Base-by-base conservation (phyloP, 2,113 vertebrate genomes). In the Macaca nemestrina region DNA sequence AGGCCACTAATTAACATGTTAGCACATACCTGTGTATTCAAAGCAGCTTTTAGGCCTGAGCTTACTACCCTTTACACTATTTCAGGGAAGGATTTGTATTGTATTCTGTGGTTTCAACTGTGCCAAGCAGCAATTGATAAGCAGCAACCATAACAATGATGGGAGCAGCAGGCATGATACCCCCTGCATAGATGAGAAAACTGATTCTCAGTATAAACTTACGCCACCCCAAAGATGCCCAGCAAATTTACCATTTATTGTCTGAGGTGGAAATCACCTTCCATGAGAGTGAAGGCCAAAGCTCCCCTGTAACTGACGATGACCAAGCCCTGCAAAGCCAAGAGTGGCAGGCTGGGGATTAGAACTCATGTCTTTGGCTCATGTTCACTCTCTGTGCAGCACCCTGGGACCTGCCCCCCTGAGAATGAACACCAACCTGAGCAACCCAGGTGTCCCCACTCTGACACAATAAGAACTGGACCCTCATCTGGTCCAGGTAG, bases 341-440 rank as follows among this genome's bases (percentile, higher is more conserved):
- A 70, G 40, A 70, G 16, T 0, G 48, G 32, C 43, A n/a, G 16
- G 20, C 0, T 30, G 40, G 10, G 32, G 48, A 73, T 72, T 32
- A 72, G 48, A 59, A 45, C 59, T 72, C 32, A 48, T 8, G 38
- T 14, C 52, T 79, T n/a, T 8, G 18, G 61, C 12, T 88, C 82
- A 6, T 1, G 7, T 18, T 14, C 6, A 0, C 14, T 40, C 22
- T 45, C 23, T n/a, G 45, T 30, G 17, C 7, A 76, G 40, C 40
- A 67, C 18, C 5, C 76, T 25, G 45, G 48, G 32, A 18, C 52
- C 52, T 6, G 18, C 18, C 3, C 25, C 4, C 30, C 3, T 30
- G 27, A 76, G 35, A 27, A 25, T 23, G 68, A 72, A 45, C 75
- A 12, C 11, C 52, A 11, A n/a, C 35, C 4, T 23, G 7, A 32